phyloP scores from a whole-genome alignment of 2,888 invertebrate genomes.

The Torymus tubicola region DNA sequence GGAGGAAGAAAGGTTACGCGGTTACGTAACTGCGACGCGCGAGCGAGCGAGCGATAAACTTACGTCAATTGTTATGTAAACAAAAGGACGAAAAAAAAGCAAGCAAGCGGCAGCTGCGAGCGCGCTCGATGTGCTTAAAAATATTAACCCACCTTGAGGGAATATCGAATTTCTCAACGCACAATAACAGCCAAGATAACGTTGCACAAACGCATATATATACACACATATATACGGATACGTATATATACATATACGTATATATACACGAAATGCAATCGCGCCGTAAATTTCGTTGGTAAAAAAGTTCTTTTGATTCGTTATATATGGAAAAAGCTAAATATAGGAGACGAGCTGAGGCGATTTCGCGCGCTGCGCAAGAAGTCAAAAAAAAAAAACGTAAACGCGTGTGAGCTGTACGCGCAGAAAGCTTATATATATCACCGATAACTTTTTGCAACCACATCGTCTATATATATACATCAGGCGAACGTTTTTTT shows the following conservation, averaged over 20 bases:
- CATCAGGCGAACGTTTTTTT: background rate
- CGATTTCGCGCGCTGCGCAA: too few relatives aligned
- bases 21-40: slow-evolving; percentile 24
- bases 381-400: too few relatives aligned
- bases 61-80: slow-evolving; percentile 55
- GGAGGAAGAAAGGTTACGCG: background rate
- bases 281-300: too few relatives aligned
- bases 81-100: slow-evolving; percentile 47
- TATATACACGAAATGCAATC: too few relatives aligned
- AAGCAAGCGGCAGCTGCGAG: slow-evolving; percentile 45
- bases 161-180: slow-evolving; percentile 43
- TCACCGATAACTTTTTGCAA: slow-evolving; percentile 2
- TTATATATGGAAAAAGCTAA: too few relatives aligned
- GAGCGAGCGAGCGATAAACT: slow-evolving; percentile 32
- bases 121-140: slow-evolving; percentile 31
- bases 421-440: too few relatives aligned
- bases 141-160: slow-evolving; percentile 38
- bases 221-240: too few relatives aligned
- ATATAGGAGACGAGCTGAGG: too few relatives aligned
- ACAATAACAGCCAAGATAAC: slow-evolving; percentile 11
- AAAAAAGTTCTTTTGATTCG: too few relatives aligned
- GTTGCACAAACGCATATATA: slow-evolving; percentile 2
- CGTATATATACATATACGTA: too few relatives aligned
- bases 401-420: too few relatives aligned
- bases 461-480: too few relatives aligned